These are phyloP conservation scores for Eupithecia subfuscata DNA, from an alignment of 2,888 invertebrate genomes.

Conservation along the genomic window DNA sequence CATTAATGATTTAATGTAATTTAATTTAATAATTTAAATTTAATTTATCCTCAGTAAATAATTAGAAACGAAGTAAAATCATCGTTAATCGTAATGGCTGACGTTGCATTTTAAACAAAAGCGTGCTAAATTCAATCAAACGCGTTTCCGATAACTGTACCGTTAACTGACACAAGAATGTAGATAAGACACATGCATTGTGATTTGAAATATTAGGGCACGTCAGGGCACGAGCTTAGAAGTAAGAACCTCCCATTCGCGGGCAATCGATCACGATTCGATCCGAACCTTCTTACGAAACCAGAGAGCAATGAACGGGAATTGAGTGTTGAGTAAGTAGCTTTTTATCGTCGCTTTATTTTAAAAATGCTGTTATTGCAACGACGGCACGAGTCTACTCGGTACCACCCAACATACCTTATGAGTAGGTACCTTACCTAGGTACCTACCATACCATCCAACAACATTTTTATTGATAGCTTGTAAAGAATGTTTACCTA, in stretches of 20 bases:
- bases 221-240: constrained; percentile 41
- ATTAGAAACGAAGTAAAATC: neutral
- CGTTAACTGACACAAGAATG: constrained; percentile 46
- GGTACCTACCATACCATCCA: too few relatives aligned
- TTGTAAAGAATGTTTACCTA: neutral
- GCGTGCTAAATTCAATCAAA: constrained; percentile 17
- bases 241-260: constrained; percentile 43
- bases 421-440: too few relatives aligned
- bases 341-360: constrained; percentile 9
- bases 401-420: neutral
- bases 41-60: neutral
- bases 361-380: constrained; percentile 12
- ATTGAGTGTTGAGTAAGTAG: constrained; percentile 9
- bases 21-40: too few relatives aligned
- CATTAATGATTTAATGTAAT: neutral
- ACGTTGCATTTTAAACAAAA: constrained; percentile 11
- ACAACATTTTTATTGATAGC: neutral
- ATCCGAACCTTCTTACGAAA: constrained; percentile 44
- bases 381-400: neutral
- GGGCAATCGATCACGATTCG: constrained; percentile 49
- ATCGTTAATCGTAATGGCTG: neutral
- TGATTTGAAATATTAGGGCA: constrained; percentile 41
- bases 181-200: constrained; percentile 44
- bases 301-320: constrained; percentile 24
- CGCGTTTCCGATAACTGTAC: constrained; percentile 36